Percentiles rank a stretch among this genome's conserved stretches.
Conservation (phyloP, 2,888 invertebrate genomes). For the Drosophila helvetica region DNA sequence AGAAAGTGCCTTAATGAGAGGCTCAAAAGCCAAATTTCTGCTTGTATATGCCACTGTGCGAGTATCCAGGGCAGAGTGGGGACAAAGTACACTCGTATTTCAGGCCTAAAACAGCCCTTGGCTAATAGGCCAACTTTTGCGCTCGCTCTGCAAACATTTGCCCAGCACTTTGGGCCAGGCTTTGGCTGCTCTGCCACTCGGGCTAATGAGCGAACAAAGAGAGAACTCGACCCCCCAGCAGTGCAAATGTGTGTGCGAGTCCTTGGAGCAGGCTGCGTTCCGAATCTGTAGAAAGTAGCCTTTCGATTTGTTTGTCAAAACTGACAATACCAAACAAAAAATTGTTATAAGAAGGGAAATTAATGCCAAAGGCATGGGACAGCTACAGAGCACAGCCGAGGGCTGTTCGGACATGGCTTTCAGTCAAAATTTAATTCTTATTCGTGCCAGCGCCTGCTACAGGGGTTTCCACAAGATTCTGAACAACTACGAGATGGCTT, state of each 20-base stretch:
- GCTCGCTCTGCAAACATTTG: conserved; percentile 51
- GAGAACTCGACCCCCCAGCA: not conserved
- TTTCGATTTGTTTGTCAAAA: conserved; percentile 49
- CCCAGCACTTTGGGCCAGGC: conserved; percentile 52
- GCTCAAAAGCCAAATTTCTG: not conserved
- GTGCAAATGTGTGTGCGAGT: not conserved
- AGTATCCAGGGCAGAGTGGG: no score
- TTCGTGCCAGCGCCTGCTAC: conserved; percentile 42
- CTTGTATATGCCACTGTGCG: not conserved
- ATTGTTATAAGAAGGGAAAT: conserved; percentile 4
- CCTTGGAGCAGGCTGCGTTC: conserved; percentile 15
- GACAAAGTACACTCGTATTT: not conserved
- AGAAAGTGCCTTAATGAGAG: not conserved
- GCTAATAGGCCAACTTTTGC: conserved; percentile 54
- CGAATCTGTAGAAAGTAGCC: conserved; percentile 18
- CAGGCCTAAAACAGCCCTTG: conserved; percentile 42
- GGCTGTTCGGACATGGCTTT: conserved; percentile 31
- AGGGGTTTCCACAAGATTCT: not conserved
- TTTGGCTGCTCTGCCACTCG: conserved; percentile 33
- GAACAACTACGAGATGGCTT: conserved; percentile 29
- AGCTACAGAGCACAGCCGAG: conserved; percentile 40
- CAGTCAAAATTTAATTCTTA: conserved; percentile 40
- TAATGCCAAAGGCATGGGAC: conserved; percentile 37
- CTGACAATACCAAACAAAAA: conserved; percentile 25
- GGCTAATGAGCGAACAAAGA: conserved; percentile 57